Conservation (phyloP, 1,140 invertebrate genomes). For the Cydia pomonella region DNA sequence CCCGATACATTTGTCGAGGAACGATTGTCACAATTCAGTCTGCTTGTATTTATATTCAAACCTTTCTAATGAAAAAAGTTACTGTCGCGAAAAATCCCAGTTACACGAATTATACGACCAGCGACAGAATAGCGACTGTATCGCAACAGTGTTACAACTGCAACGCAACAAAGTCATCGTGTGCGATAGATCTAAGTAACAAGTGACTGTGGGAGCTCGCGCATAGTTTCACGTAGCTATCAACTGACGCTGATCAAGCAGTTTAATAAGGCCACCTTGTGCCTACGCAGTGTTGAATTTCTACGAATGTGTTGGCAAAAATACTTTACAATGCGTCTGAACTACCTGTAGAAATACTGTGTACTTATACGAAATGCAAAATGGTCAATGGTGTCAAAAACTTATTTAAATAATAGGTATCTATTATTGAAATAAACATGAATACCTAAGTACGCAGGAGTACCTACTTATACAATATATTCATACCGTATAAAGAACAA, state of each 20-base stretch:
- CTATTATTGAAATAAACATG: too few species aligned
- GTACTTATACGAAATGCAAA: too few species aligned
- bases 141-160: neutral
- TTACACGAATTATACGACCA: neutral
- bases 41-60: neutral
- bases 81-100: too few species aligned
- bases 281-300: conserved; percentile 12
- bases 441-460: too few species aligned
- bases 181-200: neutral
- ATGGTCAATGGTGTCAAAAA: too few species aligned
- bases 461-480: too few species aligned
- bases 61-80: too few species aligned
- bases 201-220: conserved; percentile 24
- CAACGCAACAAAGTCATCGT: neutral
- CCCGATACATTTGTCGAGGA: too few species aligned
- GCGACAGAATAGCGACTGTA: neutral
- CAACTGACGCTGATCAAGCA: conserved; percentile 7
- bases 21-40: neutral
- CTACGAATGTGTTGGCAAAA: neutral
- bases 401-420: too few species aligned
- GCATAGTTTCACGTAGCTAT: conserved; percentile 27
- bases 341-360: neutral
- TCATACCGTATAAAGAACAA: too few species aligned
- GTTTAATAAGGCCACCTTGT: conserved; percentile 22
- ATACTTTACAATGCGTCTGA: neutral